phyloP scores from a whole-genome alignment of 1,140 invertebrate genomes.

The Drosophila mojavensis region DNA sequence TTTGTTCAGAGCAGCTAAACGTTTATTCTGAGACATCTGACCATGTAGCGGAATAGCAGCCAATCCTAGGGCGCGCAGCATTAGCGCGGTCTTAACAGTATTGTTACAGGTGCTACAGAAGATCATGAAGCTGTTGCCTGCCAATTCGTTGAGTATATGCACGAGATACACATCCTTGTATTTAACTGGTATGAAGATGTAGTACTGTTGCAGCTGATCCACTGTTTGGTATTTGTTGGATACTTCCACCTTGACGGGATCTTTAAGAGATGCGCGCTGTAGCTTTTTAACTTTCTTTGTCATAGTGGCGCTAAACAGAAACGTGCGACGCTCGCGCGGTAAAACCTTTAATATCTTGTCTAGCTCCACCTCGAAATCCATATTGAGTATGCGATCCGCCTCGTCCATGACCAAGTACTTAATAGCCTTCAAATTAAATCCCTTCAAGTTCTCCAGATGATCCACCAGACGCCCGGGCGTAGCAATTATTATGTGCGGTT shows the following conservation, averaged over 20 bases:
- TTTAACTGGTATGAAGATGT: conserved; percentile 98
- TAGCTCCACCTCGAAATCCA: conserved; percentile 98
- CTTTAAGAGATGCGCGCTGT: conserved; percentile 95
- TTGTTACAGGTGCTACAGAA: conserved; percentile 98
- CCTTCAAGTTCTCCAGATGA: conserved; percentile 97
- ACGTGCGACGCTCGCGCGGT: conserved; percentile 94
- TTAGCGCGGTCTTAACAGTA: conserved; percentile 93
- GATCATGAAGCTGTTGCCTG: conserved; percentile 98
- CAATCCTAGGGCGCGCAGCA: conserved; percentile 94
- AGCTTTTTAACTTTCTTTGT: conserved; percentile 99
- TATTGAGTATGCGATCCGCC: conserved; percentile 97
- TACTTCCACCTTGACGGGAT: conserved; percentile 98
- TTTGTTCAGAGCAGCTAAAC: conserved; percentile 95
- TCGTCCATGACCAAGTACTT: conserved; percentile 98
- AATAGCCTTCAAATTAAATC: conserved; percentile 93
- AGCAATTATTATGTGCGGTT: conserved; percentile 97
- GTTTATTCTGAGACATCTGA: conserved; percentile 98
- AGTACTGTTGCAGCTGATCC: conserved; percentile 97
- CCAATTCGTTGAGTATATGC: conserved; percentile 97
- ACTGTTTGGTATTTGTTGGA: conserved; percentile 99
- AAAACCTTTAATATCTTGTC: conserved; percentile 98
- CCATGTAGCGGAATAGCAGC: conserved; percentile 98
- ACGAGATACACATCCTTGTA: conserved; percentile 99
- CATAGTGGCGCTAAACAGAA: conserved; percentile 98
- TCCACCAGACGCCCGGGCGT: conserved; percentile 96